Conservation (phyloP, 2,797 vertebrate genomes). For the Pelodytes ibericus region DNA sequence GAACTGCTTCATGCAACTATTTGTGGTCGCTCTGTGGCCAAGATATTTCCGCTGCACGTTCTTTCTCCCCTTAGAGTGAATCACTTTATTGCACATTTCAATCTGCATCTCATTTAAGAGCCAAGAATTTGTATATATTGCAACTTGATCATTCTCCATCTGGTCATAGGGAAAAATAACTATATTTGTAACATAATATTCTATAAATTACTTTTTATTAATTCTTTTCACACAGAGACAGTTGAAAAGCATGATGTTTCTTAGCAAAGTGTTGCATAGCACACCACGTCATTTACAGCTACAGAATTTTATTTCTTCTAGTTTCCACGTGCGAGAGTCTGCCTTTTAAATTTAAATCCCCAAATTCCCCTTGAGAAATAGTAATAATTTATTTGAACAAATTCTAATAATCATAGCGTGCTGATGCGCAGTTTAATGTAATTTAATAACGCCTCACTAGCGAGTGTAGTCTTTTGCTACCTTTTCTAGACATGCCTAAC, state of each 20-base stretch:
- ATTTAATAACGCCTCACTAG: not conserved
- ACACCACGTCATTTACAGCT: conserved; percentile 28
- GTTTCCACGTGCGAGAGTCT: conserved; percentile 11
- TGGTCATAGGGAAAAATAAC: conserved; percentile 63
- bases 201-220: conserved; percentile 60
- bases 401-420: not conserved
- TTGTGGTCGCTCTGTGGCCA: conserved; percentile 70
- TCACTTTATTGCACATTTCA: conserved; percentile 75
- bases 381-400: not conserved
- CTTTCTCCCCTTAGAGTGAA: conserved; percentile 72
- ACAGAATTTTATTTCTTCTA: conserved; percentile 20
- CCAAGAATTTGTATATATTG: conserved; percentile 69
- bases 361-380: conserved; percentile 1
- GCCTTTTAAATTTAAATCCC: conserved; percentile 16
- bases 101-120: conserved; percentile 70
- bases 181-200: conserved; percentile 69
- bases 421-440: not conserved
- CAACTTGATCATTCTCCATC: conserved; percentile 71
- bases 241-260: conserved; percentile 30
- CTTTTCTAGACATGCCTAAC: too few species aligned
- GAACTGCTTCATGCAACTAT: conserved; percentile 71
- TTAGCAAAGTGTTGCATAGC: conserved; percentile 31
- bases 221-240: conserved; percentile 34
- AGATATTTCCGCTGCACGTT: conserved; percentile 75
- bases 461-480: not conserved